Evolutionary conservation across 2,113 vertebrate genomes (phyloP), one percentile per base, ranked within the genome.

Genomic region (Seriola dumerili): DNA sequence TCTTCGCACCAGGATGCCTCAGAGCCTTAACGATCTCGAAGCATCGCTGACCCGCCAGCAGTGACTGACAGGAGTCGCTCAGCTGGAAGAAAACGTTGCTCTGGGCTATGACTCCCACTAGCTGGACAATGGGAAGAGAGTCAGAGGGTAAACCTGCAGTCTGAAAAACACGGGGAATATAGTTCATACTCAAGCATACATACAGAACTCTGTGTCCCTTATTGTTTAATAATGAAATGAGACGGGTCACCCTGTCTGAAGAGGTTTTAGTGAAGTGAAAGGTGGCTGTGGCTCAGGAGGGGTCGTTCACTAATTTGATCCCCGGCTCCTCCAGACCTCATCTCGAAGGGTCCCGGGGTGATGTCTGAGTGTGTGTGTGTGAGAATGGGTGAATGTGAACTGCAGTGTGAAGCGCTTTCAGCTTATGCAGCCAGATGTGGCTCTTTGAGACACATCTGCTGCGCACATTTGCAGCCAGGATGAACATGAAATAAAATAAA

Each of bases 51-150:
- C 59, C 65, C 76, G 46, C 52, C 52, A 54, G 62, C 61, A 34
- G 58, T 78, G 84, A 92, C 55, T 83, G 90, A 83, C 91, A 78
- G 78, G 29, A 84, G n/a, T 25, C 7, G 17, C 77, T 86, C 77
- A 4, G 75, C 75, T 76, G 85, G 77, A 88, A 86, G 80, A 77
- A 74, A 79, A 61, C 7, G 17, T 2, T 2, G 67, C 32, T 83
- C 48, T 77, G 62, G 29, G 68, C 38, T 34, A n/a, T 8, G n/a
- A 66, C 48, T 80, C 84, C 78, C 34, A 58, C 65, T 25, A 25
- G 58, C 71, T 64, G 34, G 52, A 81, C 42, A 34, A 13, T 23
- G 25, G 42, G 23, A 44, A 38, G 25, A 61, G 34, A 50, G 64
- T 65, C 54, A 40, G 73, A 69, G 70, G 55, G 50, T 46, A 19